phyloP scores from a whole-genome alignment of 2,888 invertebrate species.

The Zygaena filipendulae region DNA sequence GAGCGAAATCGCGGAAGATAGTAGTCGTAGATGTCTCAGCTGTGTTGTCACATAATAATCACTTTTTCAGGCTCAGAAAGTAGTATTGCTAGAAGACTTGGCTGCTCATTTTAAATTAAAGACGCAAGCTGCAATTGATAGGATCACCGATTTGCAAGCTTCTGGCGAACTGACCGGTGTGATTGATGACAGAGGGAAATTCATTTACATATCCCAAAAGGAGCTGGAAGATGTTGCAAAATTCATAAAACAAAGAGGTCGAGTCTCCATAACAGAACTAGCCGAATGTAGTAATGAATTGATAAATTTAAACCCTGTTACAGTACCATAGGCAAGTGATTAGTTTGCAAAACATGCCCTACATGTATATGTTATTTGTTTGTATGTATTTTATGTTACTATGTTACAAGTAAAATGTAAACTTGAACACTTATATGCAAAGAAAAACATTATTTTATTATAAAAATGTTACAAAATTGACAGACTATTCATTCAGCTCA shows the following conservation, averaged over 20 bases:
- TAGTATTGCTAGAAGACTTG: conserved; percentile 92
- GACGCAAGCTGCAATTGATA: conserved; percentile 87
- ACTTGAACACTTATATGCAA: too few species aligned
- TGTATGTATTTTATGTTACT: too few species aligned
- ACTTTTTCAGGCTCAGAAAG: conserved; percentile 79
- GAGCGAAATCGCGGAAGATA: too few species aligned
- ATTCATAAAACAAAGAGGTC: conserved; percentile 93
- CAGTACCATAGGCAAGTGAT: conserved; percentile 32
- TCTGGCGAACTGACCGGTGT: conserved; percentile 93
- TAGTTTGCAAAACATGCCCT: too few species aligned
- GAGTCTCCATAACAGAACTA: conserved; percentile 93
- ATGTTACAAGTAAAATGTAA: too few species aligned
- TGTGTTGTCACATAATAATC: too few species aligned
- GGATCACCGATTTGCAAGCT: conserved; percentile 86
- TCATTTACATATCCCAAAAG: conserved; percentile 93
- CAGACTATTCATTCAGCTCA: conserved; percentile 51
- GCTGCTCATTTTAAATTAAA: conserved; percentile 92
- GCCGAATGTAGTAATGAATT: conserved; percentile 94
- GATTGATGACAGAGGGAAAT: conserved; percentile 98
- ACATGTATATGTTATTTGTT: conserved; percentile 4
- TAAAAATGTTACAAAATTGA: too few species aligned
- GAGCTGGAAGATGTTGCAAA: conserved; percentile 95
- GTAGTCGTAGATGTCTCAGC: too few species aligned
- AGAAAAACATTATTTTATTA: too few species aligned
- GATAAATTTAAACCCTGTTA: conserved; percentile 80